A percentile compares a stretch with the other conserved stretches of the same genome.
Evolutionary conservation across 2,797 vertebrate species (phyloP).

Genomic region (Helostoma temminkii): DNA sequence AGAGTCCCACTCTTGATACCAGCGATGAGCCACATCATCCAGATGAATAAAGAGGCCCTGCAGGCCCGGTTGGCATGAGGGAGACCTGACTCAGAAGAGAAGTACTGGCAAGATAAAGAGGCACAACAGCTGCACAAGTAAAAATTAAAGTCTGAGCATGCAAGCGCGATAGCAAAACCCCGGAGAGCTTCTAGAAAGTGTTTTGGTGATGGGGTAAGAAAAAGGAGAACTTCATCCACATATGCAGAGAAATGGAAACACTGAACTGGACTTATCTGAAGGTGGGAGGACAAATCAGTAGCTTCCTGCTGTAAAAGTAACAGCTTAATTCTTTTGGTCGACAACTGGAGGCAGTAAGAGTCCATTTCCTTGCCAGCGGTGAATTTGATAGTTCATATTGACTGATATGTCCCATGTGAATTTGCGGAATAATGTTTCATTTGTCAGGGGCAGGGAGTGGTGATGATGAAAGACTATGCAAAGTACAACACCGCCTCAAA

Average conservation of each 20-base stretch:
- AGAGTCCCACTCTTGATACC: constrained; percentile 40
- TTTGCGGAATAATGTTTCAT: neutral
- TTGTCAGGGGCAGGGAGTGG: neutral
- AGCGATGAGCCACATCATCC: constrained; percentile 57
- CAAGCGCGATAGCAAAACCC: constrained; percentile 27
- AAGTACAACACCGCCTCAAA: neutral
- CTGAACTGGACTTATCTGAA: neutral
- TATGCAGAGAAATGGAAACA: constrained; percentile 3
- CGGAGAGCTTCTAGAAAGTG: constrained; percentile 12
- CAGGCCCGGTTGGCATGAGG: constrained; percentile 41
- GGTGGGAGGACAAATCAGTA: neutral
- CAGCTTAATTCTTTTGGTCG: neutral
- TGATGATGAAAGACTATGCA: neutral
- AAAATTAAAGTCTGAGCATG: constrained; percentile 10
- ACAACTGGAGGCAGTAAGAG: neutral
- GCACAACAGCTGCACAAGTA: constrained; percentile 39
- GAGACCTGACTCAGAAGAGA: constrained; percentile 57
- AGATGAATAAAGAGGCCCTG: constrained; percentile 50
- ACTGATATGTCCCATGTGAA: neutral
- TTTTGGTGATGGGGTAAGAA: neutral
- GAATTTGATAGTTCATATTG: neutral
- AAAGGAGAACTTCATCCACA: neutral
- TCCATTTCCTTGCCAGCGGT: neutral
- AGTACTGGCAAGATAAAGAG: constrained; percentile 42
- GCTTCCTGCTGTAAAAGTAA: neutral